Base-by-base conservation (phyloP, 2,797 vertebrate species). In the Sebastiscus albofasciatus region DNA sequence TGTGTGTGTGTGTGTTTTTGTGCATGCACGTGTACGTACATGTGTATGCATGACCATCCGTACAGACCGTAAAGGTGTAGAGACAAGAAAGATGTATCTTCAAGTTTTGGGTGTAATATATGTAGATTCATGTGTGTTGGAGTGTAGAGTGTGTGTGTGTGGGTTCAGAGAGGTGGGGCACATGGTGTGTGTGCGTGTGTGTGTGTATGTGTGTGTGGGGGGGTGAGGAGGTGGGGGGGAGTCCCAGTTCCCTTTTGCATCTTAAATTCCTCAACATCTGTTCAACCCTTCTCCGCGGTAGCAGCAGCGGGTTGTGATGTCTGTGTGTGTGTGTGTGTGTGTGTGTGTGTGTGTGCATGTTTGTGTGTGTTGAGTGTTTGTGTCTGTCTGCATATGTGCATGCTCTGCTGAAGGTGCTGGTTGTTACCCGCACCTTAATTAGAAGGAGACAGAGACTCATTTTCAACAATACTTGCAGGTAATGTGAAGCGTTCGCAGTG, bases 181-280 rank as follows among this genome's bases (percentile, higher is more conserved):
- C 64, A 42, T 79, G 39, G 77, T 75, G 61, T 31, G 69, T 74
- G 33, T 75, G 68, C 55, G 61, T 67, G 36, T 49, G 49, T 33
- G 20, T 60, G 56, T 24, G 31, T 26, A 46, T 31, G 52, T 58
- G 56, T 56, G 9, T 58, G 31, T 59, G 34, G 36, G 93, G 6
- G 94, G 88, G 93, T 93, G 81, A 70, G 69, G 78, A 5, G 34
- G 34, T n/a, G n/a, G 92, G 93, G 31, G 94, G 88, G 93, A 93
- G 95, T 94, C 91, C 92, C 94, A 94, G 91, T 94, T 94, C 93
- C 89, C 87, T 92, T 92, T 93, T 95, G 95, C 95, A 96, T 96
- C 96, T 96, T 96, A 96, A 96, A 97, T 97, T 97, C 96, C 96
- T 94, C 94, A 96, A 97, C 96, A 97, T 97, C 96, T 97, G 97